Evolutionary conservation across 2,797 vertebrate genomes (phyloP), one percentile per base, ranked within the genome.

Genomic region (Gobionotothen gibberifrons): DNA sequence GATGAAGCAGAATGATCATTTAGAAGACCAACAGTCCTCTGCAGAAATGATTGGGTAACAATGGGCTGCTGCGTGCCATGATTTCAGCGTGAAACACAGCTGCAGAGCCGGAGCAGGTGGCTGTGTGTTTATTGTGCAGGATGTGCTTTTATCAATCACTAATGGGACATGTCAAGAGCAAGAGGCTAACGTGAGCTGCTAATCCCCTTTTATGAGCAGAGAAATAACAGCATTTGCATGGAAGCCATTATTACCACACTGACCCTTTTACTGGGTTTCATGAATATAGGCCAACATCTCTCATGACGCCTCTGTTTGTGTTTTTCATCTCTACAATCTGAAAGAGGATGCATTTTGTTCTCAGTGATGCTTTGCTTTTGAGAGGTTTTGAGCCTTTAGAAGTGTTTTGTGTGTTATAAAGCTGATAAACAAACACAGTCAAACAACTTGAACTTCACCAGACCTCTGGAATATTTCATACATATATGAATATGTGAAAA

Each of bases 81-180:
- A 54, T 60, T 60, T 69, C 15, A 60, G 9, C 46, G 58, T 53
- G 14, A 13, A 39, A 47, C 46, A 13, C 40, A 36, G 32, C 32
- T 36, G 32, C 32, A 36, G 32, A 36, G 32, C 32, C 8, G 8
- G 32, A 36, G 32, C 32, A 36, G 32, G 32, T 36, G 32, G 32
- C 32, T 9, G 32, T 36, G 32, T 36, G 32, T 46, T 59, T 55
- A 55, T 29, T 70, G 63, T 62, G 52, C 63, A 48, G 19, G 54
- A 64, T 55, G 58, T 60, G 57, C 63, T 76, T 78, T 78, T 56
- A 66, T 75, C 56, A 80, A 62, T 78, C 74, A 66, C 47, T 69
- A 53, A 52, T 26, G 64, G 63, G 59, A 72, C 60, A 36, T 36
- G 32, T 36, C 32, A 10, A 44, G 47, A 39, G 52, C 55, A 69